These are phyloP conservation scores for Branchinecta lynchi DNA, from an alignment of 1,140 invertebrate species.

Conservation along the genomic window DNA sequence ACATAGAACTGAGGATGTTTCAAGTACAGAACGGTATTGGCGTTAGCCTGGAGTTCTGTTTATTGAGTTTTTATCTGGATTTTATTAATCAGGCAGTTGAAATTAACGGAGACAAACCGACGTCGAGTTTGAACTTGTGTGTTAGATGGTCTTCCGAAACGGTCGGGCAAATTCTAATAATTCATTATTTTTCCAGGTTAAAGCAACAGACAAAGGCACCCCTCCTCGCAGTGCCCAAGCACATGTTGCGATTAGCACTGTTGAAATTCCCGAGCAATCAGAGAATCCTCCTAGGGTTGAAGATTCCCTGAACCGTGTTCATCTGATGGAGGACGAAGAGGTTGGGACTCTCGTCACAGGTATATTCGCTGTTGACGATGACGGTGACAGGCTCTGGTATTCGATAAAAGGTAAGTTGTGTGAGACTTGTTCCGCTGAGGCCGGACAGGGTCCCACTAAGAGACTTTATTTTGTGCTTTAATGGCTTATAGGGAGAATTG, in stretches of 20 bases:
- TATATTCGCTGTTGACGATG: slow-evolving; percentile 62
- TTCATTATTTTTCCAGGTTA: slow-evolving; percentile 39
- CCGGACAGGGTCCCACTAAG: too few relatives aligned
- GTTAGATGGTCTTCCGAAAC: too few relatives aligned
- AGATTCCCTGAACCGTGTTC: slow-evolving; percentile 43
- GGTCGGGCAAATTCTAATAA: too few relatives aligned
- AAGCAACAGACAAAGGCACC: slow-evolving; percentile 57
- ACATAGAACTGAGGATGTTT: too few relatives aligned
- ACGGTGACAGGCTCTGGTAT: slow-evolving; percentile 72
- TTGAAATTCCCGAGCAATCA: slow-evolving; percentile 24
- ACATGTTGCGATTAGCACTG: slow-evolving; percentile 40
- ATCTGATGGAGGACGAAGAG: slow-evolving; percentile 65
- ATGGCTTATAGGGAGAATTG: too few relatives aligned
- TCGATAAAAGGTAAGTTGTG: slow-evolving; percentile 61
- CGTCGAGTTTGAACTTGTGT: too few relatives aligned
- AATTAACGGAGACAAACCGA: too few relatives aligned
- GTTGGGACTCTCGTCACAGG: slow-evolving; percentile 64
- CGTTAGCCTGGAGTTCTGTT: too few relatives aligned
- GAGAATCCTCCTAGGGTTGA: slow-evolving; percentile 46
- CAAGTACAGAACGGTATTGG: too few relatives aligned
- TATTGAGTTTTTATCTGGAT: too few relatives aligned
- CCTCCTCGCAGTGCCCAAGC: slow-evolving; percentile 49
- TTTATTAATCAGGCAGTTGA: too few relatives aligned
- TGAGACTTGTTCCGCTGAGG: slow-evolving; percentile 2
- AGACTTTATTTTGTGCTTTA: too few relatives aligned